phyloP scores from a whole-genome alignment of 1,140 invertebrate genomes.

The Pseudomyrmex sp. region DNA sequence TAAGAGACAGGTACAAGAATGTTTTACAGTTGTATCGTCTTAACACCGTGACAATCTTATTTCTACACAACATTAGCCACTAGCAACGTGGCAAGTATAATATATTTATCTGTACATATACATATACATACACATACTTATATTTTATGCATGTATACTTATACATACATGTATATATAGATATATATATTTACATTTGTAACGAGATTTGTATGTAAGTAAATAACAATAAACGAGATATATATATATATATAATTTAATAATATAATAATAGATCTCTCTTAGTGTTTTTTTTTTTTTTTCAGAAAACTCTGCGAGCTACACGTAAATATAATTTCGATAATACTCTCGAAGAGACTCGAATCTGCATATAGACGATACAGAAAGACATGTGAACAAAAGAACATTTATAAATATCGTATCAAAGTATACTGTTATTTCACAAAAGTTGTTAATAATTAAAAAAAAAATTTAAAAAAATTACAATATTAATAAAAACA shows the following conservation, averaged over 20 bases:
- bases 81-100: slow-evolving; percentile 59
- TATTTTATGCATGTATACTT: neutral
- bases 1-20: slow-evolving; percentile 53
- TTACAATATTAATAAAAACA: no score
- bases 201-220: slow-evolving; percentile 57
- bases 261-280: slow-evolving; percentile 37
- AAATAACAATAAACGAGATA: slow-evolving; percentile 55
- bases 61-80: slow-evolving; percentile 53
- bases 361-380: slow-evolving; percentile 36
- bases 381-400: neutral
- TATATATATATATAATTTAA: slow-evolving; percentile 50
- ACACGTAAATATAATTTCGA: slow-evolving; percentile 32
- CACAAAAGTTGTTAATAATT: slow-evolving; percentile 28
- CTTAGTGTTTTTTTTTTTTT: slow-evolving; percentile 2
- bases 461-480: neutral
- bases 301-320: slow-evolving; percentile 41
- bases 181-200: slow-evolving; percentile 55
- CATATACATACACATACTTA: slow-evolving; percentile 6
- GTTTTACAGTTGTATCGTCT: slow-evolving; percentile 34
- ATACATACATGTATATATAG: slow-evolving; percentile 16
- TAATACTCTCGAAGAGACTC: slow-evolving; percentile 29
- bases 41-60: slow-evolving; percentile 17
- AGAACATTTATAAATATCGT: slow-evolving; percentile 5
- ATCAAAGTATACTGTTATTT: neutral
- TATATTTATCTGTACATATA: slow-evolving; percentile 36